These are phyloP conservation scores for Geotrupes spiniger DNA, from an alignment of 2,888 invertebrate species.

Conservation along the genomic window DNA sequence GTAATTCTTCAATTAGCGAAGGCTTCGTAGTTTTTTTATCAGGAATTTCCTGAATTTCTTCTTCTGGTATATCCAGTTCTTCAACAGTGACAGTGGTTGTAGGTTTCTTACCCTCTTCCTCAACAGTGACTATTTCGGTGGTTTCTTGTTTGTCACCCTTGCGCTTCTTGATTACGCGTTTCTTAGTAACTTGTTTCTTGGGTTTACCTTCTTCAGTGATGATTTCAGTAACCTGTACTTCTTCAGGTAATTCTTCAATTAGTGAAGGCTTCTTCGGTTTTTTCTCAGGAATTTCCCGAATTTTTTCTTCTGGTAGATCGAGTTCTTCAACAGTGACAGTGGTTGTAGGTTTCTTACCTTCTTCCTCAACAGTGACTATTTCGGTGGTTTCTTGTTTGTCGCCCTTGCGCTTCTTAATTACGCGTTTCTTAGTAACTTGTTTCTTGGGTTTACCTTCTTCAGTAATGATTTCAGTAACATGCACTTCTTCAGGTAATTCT, in stretches of 20 bases:
- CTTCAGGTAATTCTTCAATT: slow-evolving; percentile 36
- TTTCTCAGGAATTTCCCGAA: slow-evolving; percentile 21
- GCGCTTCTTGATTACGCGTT: slow-evolving; percentile 43
- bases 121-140: slow-evolving; percentile 39
- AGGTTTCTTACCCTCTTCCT: slow-evolving; percentile 37
- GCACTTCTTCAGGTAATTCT: slow-evolving; percentile 31
- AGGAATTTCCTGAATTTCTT: slow-evolving; percentile 16
- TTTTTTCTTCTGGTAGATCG: slow-evolving; percentile 29
- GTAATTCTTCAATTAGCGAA: slow-evolving; percentile 33
- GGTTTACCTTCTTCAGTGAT: slow-evolving; percentile 34
- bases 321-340: slow-evolving; percentile 34
- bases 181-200: slow-evolving; percentile 40
- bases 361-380: slow-evolving; percentile 36
- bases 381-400: slow-evolving; percentile 22
- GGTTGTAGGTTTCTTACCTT: slow-evolving; percentile 29
- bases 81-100: slow-evolving; percentile 35
- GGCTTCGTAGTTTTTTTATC: slow-evolving; percentile 21
- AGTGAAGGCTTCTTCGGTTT: slow-evolving; percentile 16
- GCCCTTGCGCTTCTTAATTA: slow-evolving; percentile 35
- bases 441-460: slow-evolving; percentile 29
- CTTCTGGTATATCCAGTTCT: slow-evolving; percentile 37
- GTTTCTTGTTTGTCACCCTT: slow-evolving; percentile 43
- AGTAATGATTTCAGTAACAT: slow-evolving; percentile 26
- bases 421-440: slow-evolving; percentile 30
- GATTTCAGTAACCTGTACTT: slow-evolving; percentile 43